Evolutionary conservation across 2,113 vertebrate genomes (phyloP), one percentile per base, ranked within the genome.

Genomic region (Pyxicephalus adspersus): DNA sequence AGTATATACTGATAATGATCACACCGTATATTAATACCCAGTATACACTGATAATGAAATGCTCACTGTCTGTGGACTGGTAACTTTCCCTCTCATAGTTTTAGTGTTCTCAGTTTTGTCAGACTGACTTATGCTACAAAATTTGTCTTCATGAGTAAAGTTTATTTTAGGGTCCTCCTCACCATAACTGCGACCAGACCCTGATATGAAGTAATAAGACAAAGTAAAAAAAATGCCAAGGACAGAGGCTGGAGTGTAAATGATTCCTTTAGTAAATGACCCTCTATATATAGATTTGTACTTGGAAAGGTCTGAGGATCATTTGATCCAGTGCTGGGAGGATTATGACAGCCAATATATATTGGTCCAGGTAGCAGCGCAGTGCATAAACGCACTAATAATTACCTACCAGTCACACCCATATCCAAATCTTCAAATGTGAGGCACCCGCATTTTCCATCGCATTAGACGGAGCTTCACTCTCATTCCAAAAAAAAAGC

Each of bases 381-480:
- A 23, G 22, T 50, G 34, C 34, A 50, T 31, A 67, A 50, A 45
- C 65, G 45, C 50, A 67, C 38, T 72, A 72, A 72, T 72, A 72
- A 75, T 75, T 71, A 80, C 77, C 65, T 80, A 80, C 77, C 77
- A 80, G 77, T 80, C 66, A 80, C 77, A 80, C 77, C 77, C 77
- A 80, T 80, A 80, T 70, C 76, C 77, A 80, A 71, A 70, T 80
- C 77, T 80, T 80, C 77, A 80, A 38, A 79, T 79, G 31, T 79
- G 25, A 55, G 77, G 34, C 22, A 66, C 34, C 54, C 34, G 77
- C 77, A 80, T 80, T 63, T 80, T 80, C 77, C 77, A 80, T 80
- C n/a, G 66, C 77, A 80, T 31, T 80, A 71, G 52, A 70, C 34
- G 52, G 77, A 8, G 25, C 31, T 26, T 61, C 13, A n/a, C 65